Conservation (phyloP, 2,888 invertebrate species). For the Notodonta ziczac region DNA sequence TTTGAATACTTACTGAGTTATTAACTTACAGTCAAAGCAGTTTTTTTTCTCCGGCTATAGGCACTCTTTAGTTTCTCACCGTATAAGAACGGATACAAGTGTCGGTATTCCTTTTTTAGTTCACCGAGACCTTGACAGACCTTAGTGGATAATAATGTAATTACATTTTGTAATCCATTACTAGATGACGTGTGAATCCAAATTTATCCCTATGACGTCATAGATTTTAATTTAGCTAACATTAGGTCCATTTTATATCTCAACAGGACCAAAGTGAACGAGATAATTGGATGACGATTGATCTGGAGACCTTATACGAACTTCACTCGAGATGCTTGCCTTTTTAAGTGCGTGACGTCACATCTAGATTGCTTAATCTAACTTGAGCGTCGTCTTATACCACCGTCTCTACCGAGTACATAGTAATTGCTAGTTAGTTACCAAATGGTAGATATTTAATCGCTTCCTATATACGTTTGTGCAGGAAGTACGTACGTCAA, state of each 20-base stretch:
- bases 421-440: constrained; percentile 27
- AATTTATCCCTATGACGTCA: constrained; percentile 73
- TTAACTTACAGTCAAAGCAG: no score
- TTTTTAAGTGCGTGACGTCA: constrained; percentile 19
- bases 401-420: constrained; percentile 8
- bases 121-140: constrained; percentile 58
- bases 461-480: constrained; percentile 15
- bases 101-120: constrained; percentile 51
- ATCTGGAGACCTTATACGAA: constrained; percentile 37
- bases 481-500: constrained; percentile 28
- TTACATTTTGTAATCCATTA: constrained; percentile 61
- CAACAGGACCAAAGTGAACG: constrained; percentile 33
- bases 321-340: constrained; percentile 23
- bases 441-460: constrained; percentile 22
- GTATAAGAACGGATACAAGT: constrained; percentile 48
- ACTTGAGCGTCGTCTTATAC: constrained; percentile 11
- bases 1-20: constrained; percentile 13
- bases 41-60: constrained; percentile 33
- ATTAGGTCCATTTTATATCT: constrained; percentile 44
- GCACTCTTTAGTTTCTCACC: constrained; percentile 46
- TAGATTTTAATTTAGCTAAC: constrained; percentile 46
- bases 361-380: constrained; percentile 8
- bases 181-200: constrained; percentile 68
- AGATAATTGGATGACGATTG: constrained; percentile 38
- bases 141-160: constrained; percentile 66